Conservation (phyloP, 2,888 invertebrate species). For the Calameuta idolon region DNA sequence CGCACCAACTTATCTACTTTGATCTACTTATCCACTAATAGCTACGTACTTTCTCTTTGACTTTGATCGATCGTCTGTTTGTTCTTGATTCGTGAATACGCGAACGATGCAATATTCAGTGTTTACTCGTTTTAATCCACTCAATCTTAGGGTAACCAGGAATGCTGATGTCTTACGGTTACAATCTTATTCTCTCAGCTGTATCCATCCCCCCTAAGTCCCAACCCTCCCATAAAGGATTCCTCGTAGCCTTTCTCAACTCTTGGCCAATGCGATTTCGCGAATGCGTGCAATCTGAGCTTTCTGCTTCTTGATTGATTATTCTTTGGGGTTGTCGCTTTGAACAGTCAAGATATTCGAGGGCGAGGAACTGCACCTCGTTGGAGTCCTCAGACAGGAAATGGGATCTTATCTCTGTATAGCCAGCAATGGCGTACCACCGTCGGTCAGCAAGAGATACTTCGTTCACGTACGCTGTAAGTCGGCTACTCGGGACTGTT, state of each 20-base stretch:
- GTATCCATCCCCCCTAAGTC: neutral
- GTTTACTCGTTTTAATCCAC: neutral
- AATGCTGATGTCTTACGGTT: neutral
- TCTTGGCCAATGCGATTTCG: neutral
- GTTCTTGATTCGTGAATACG: neutral
- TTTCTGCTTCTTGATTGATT: neutral
- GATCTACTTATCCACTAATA: neutral
- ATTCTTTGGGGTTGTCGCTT: neutral
- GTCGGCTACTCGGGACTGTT: neutral
- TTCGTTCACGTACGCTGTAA: conserved; percentile 77
- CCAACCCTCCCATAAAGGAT: neutral
- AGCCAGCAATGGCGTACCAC: conserved; percentile 83
- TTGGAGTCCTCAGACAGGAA: conserved; percentile 79
- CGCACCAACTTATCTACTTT: neutral
- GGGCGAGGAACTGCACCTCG: conserved; percentile 77
- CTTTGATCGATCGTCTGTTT: neutral
- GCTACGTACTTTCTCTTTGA: neutral
- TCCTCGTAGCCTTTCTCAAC: neutral
- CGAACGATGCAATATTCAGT: neutral
- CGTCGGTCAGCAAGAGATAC: conserved; percentile 82
- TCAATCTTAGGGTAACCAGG: neutral
- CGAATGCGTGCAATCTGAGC: neutral
- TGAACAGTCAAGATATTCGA: conserved; percentile 75
- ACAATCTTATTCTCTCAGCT: neutral
- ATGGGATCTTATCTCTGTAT: conserved; percentile 87